These are phyloP conservation scores for Pammene fasciana DNA, from an alignment of 2,888 invertebrate genomes.

Conservation along the genomic window DNA sequence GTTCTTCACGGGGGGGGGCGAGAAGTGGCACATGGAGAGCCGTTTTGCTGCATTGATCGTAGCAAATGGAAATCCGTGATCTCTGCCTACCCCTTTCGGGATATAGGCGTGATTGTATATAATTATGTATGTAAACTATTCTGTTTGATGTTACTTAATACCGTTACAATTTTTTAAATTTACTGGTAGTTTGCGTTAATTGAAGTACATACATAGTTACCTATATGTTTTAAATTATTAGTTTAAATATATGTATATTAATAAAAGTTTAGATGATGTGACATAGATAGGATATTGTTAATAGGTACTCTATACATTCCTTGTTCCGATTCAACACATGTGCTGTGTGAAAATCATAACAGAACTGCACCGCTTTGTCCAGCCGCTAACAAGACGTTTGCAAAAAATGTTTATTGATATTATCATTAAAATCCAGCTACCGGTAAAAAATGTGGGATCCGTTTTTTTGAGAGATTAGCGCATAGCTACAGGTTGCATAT, in stretches of 20 bases:
- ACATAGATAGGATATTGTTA: neutral
- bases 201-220: no score
- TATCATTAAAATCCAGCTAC: constrained; percentile 31
- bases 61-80: no score
- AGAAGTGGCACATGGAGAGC: no score
- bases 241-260: neutral
- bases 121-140: no score
- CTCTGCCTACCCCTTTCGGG: no score
- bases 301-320: constrained; percentile 48
- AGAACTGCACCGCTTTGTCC: constrained; percentile 68
- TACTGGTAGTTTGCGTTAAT: no score
- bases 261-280: neutral
- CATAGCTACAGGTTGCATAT: neutral
- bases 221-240: neutral
- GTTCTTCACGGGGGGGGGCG: no score
- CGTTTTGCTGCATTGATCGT: no score
- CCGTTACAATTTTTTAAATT: no score
- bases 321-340: constrained; percentile 55
- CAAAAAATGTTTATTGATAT: constrained; percentile 40
- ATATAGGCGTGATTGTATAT: no score
- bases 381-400: constrained; percentile 51
- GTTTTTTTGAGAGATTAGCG: constrained; percentile 8
- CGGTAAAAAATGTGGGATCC: constrained; percentile 21
- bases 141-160: no score
- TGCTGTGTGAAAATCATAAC: constrained; percentile 75